Evolutionary conservation across 2,113 vertebrate genomes (phyloP).

Genomic region (Lophius piscatorius): DNA sequence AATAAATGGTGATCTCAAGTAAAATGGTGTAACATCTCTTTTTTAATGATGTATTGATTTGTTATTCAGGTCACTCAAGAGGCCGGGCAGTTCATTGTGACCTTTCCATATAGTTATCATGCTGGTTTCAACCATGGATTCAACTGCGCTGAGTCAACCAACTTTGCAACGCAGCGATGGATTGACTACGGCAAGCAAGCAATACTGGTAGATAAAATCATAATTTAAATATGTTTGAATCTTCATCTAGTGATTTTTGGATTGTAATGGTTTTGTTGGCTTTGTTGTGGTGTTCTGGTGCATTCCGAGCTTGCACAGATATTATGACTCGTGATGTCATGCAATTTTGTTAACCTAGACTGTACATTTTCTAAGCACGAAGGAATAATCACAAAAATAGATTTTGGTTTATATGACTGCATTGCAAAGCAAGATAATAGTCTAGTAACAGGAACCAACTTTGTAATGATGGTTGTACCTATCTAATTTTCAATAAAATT

Average conservation of each 20-base stretch:
- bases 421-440: too few species aligned
- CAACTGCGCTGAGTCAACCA: slow-evolving; percentile 97
- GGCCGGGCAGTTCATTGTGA: slow-evolving; percentile 95
- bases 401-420: too few species aligned
- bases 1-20: not conserved
- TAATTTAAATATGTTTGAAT: too few species aligned
- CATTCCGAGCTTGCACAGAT: too few species aligned
- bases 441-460: too few species aligned
- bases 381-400: not conserved
- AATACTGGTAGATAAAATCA: slow-evolving; percentile 80
- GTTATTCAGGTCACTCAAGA: slow-evolving; percentile 90
- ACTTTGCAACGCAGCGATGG: slow-evolving; percentile 96
- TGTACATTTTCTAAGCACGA: not conserved
- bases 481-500: too few species aligned
- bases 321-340: too few species aligned
- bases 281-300: too few species aligned
- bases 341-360: too few species aligned
- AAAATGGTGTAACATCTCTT: not conserved
- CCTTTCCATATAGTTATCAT: slow-evolving; percentile 95
- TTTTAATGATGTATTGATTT: not conserved
- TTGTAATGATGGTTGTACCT: too few species aligned
- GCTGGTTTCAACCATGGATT: slow-evolving; percentile 99
- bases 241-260: too few species aligned
- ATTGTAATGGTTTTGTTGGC: too few species aligned
- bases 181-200: slow-evolving; percentile 97